Conservation (phyloP, 2,888 invertebrate genomes). For the Tolmerus cingulatus region DNA sequence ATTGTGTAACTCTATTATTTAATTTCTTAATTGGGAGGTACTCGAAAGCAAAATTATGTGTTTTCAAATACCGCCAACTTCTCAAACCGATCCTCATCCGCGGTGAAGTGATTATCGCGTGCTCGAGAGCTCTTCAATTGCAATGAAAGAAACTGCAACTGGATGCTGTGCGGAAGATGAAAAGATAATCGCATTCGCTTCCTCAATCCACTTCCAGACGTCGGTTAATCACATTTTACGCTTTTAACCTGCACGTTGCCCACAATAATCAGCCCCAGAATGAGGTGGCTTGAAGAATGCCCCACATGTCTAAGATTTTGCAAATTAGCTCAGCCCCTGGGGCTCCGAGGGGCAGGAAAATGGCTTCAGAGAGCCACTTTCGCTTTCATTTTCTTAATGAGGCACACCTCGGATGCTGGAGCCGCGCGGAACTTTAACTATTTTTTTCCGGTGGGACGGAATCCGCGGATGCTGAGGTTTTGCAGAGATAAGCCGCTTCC, state of each 20-base stretch:
- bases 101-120: neutral
- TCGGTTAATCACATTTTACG: neutral
- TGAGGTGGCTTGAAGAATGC: neutral
- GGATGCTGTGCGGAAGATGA: neutral
- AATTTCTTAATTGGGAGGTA: neutral
- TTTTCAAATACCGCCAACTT: neutral
- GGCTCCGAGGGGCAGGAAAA: neutral
- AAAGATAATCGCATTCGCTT: neutral
- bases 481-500: neutral
- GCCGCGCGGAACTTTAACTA: neutral
- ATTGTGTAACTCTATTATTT: neutral
- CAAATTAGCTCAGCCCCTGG: neutral
- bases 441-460: neutral
- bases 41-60: neutral
- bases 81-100: neutral
- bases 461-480: neutral
- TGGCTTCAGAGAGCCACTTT: neutral
- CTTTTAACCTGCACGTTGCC: neutral
- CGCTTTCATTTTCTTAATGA: neutral
- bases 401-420: neutral
- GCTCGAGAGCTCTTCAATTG: neutral
- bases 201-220: neutral
- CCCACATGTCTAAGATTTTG: neutral
- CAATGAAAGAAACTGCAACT: neutral
- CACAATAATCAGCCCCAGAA: neutral